These are phyloP conservation scores for Mactra quadrangularis DNA, from an alignment of 1,140 invertebrate species.

Conservation along the genomic window DNA sequence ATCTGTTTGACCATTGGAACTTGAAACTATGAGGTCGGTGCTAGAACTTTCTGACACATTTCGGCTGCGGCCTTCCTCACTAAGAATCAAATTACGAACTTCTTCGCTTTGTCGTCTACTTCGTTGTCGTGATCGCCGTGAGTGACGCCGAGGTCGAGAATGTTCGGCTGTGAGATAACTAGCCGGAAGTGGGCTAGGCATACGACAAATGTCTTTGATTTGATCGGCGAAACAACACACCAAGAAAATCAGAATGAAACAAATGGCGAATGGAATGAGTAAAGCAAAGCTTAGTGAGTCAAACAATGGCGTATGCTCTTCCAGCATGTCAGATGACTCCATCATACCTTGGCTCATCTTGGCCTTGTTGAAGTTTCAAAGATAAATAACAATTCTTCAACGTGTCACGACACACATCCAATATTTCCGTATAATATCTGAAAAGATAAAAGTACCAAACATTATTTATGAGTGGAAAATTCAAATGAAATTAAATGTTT, in stretches of 20 bases:
- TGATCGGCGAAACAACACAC: constrained; percentile 73
- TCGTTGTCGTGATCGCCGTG: background rate
- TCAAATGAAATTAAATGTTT: no score
- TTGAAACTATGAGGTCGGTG: background rate
- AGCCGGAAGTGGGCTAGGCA: constrained; percentile 66
- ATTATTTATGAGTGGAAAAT: no score
- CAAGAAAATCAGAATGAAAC: constrained; percentile 66
- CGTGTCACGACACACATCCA: no score
- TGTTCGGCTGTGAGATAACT: constrained; percentile 50
- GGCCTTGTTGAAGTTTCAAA: no score
- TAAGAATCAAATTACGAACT: constrained; percentile 27
- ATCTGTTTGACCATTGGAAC: no score
- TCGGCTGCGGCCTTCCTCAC: constrained; percentile 46
- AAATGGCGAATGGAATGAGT: constrained; percentile 69
- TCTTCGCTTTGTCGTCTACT: constrained; percentile 16
- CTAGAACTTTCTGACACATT: constrained; percentile 50
- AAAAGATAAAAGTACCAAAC: no score
- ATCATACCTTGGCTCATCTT: no score
- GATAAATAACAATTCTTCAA: no score
- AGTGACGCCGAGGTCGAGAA: background rate
- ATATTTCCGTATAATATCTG: no score
- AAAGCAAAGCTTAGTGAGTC: constrained; percentile 69
- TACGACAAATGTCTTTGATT: constrained; percentile 69
- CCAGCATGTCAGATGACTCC: no score
- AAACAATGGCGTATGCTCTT: constrained; percentile 43